These are phyloP conservation scores for Cyprinodon brontotheroides DNA, from an alignment of 2,113 vertebrate genomes.

Conservation along the genomic window DNA sequence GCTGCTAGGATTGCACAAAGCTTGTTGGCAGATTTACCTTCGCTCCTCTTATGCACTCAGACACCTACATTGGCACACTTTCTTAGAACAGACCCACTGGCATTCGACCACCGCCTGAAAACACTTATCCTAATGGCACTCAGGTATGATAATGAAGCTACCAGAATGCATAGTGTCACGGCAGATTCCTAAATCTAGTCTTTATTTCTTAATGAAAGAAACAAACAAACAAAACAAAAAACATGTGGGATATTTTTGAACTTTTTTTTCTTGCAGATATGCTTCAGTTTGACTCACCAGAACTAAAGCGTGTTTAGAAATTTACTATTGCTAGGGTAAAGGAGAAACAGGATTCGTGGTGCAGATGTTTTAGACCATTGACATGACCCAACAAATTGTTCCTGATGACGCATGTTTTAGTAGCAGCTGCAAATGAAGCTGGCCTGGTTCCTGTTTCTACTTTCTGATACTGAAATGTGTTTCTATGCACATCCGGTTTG, in stretches of 20 bases:
- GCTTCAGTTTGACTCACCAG: background rate
- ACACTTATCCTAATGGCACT: constrained; percentile 60
- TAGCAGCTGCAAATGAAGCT: background rate
- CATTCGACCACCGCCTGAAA: constrained; percentile 53
- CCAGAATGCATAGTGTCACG: constrained; percentile 35
- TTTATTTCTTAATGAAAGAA: background rate
- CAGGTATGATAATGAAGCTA: constrained; percentile 68
- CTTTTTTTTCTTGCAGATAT: no score
- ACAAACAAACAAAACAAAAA: no score
- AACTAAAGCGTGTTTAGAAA: background rate
- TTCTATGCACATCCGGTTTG: background rate
- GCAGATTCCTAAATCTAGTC: constrained; percentile 20
- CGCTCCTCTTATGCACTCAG: constrained; percentile 22
- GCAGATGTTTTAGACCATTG: background rate
- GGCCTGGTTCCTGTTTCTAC: background rate
- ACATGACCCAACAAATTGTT: background rate
- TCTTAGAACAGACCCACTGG: constrained; percentile 28
- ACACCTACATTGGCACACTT: constrained; percentile 18
- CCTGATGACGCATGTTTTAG: background rate
- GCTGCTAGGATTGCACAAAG: constrained; percentile 26
- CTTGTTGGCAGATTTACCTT: constrained; percentile 37
- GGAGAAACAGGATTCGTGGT: background rate
- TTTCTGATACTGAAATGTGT: background rate
- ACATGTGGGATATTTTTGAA: background rate
- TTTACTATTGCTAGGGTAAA: background rate